Evolutionary conservation across 1,140 invertebrate species (phyloP).

Genomic region (Solen grandis): DNA sequence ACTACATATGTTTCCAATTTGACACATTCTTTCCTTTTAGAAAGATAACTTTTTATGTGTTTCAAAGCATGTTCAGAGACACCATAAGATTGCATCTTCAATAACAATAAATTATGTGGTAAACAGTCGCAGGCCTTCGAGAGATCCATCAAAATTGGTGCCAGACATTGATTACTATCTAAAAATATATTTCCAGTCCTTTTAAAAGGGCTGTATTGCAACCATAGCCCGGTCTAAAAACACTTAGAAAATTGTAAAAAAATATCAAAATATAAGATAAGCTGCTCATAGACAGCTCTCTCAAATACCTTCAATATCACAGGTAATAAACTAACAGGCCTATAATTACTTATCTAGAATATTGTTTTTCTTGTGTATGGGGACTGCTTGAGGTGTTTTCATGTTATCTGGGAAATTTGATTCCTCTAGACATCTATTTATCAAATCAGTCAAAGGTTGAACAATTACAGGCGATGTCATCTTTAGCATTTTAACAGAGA

Average conservation of each 20-base stretch:
- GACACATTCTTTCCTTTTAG: conserved; percentile 30
- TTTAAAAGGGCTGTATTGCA: conserved; percentile 36
- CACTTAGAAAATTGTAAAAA: conserved; percentile 41
- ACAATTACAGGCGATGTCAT: neutral
- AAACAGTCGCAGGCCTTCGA: conserved; percentile 56
- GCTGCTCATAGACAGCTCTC: conserved; percentile 40
- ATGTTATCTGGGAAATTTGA: conserved; percentile 9
- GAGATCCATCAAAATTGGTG: conserved; percentile 51
- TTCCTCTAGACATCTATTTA: conserved; percentile 15
- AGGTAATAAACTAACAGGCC: conserved; percentile 53
- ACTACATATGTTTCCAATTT: conserved; percentile 39
- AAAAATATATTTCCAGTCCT: conserved; percentile 46
- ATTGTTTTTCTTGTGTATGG: conserved; percentile 44
- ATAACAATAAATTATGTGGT: conserved; percentile 30
- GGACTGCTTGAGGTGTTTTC: neutral
- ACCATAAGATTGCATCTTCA: conserved; percentile 38
- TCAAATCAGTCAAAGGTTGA: neutral
- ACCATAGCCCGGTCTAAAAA: conserved; percentile 35
- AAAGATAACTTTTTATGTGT: conserved; percentile 16
- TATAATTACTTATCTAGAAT: conserved; percentile 47
- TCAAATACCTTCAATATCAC: conserved; percentile 53
- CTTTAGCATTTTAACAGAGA: conserved; percentile 19
- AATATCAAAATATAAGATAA: conserved; percentile 23
- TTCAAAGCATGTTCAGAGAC: conserved; percentile 14
- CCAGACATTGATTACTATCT: conserved; percentile 43